These are phyloP conservation scores for Clamator glandarius DNA, from an alignment of 2,797 vertebrate genomes.

Conservation along the genomic window DNA sequence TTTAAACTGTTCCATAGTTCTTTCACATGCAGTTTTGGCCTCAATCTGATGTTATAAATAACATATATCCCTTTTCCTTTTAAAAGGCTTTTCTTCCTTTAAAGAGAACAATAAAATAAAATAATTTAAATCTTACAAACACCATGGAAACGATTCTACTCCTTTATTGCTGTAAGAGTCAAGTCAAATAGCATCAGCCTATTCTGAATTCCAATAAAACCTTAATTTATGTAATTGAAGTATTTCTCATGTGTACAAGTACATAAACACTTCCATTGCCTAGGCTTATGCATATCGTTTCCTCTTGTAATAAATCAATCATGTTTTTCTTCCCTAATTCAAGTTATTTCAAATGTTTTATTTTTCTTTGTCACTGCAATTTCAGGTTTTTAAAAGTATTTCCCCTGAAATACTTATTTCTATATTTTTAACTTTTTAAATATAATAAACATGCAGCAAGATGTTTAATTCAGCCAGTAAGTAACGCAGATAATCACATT, in stretches of 20 bases:
- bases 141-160: background rate
- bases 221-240: background rate
- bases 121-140: background rate
- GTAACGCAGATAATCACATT: background rate
- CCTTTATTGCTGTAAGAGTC: background rate
- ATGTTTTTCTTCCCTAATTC: background rate
- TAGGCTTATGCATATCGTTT: background rate
- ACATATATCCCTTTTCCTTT: background rate
- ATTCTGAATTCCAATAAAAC: slow-evolving; percentile 23
- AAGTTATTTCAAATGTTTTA: background rate
- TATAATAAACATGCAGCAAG: background rate
- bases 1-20: background rate
- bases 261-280: background rate
- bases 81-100: background rate
- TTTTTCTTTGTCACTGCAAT: background rate
- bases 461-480: background rate
- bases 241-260: background rate
- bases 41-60: background rate
- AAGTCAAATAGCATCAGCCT: background rate
- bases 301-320: background rate
- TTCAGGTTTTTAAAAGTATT: background rate
- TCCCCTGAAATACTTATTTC: background rate
- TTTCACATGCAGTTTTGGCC: background rate
- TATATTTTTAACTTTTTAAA: background rate
- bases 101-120: background rate